Evolutionary conservation across 2,888 invertebrate genomes (phyloP).

Genomic region (Thysanoteuthis rhombus): DNA sequence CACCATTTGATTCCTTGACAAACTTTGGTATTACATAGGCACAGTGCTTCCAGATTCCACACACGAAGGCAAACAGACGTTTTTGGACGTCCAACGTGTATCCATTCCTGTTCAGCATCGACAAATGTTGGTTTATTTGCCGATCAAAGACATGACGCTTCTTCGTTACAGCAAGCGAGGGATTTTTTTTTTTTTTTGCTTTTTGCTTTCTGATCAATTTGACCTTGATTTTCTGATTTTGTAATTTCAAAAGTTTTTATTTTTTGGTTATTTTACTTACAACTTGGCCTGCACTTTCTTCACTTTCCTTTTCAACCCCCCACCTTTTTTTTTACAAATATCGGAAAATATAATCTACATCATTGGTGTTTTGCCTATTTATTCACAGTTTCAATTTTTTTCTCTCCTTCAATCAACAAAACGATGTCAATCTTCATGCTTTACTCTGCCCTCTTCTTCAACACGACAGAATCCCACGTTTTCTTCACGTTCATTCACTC

Average conservation of each 20-base stretch:
- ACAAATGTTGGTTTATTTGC: background rate
- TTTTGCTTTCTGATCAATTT: background rate
- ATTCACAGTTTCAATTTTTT: background rate
- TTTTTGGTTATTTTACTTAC: background rate
- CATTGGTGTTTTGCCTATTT: background rate
- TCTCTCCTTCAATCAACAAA: background rate
- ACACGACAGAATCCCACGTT: background rate
- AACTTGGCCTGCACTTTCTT: background rate
- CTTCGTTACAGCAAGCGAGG: background rate
- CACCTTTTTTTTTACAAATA: background rate
- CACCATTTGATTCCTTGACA: background rate
- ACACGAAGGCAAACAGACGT: background rate
- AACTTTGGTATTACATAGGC: background rate
- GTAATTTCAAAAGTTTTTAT: background rate
- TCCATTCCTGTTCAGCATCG: background rate
- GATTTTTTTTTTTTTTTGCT: background rate
- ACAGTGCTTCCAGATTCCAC: background rate
- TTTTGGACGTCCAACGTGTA: background rate
- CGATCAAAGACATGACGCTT: background rate
- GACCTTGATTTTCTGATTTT: background rate
- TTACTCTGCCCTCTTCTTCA: background rate
- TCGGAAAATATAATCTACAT: background rate
- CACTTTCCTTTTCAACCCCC: no score
- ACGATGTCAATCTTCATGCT: background rate
- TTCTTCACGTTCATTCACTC: background rate